Evolutionary conservation across 2,888 invertebrate species (phyloP).

Genomic region (Dilophus febrilis): DNA sequence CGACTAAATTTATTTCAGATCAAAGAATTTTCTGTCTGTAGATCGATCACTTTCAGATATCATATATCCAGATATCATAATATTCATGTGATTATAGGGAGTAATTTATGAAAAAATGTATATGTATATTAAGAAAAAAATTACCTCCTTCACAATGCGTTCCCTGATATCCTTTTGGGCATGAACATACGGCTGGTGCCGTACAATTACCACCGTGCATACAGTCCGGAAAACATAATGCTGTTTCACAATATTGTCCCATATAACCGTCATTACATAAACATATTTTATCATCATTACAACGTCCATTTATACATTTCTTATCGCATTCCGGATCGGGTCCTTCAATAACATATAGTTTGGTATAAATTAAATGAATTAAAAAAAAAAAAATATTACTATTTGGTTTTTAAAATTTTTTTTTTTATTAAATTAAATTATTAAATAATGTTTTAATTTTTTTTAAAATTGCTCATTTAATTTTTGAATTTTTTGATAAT

Average conservation of each 20-base stretch:
- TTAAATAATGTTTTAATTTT: too few species aligned
- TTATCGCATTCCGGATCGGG: constrained; percentile 80
- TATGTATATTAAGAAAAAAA: too few species aligned
- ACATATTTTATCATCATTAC: constrained; percentile 68
- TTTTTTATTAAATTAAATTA: too few species aligned
- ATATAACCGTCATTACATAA: constrained; percentile 81
- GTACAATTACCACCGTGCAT: constrained; percentile 87
- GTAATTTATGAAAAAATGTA: background rate
- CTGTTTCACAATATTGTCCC: constrained; percentile 78
- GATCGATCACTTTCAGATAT: too few species aligned
- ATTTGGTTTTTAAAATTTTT: too few species aligned
- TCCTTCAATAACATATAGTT: constrained; percentile 33
- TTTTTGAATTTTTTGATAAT: too few species aligned
- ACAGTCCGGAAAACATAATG: constrained; percentile 81
- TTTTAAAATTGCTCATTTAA: too few species aligned
- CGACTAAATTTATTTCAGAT: too few species aligned
- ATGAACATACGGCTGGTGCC: constrained; percentile 74
- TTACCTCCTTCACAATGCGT: constrained; percentile 79
- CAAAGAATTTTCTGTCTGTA: too few species aligned
- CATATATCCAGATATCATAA: too few species aligned
- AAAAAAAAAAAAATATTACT: background rate
- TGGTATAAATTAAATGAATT: background rate
- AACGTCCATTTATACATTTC: constrained; percentile 64
- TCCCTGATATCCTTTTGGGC: constrained; percentile 80
- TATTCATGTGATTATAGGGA: background rate